Evolutionary conservation across 2,888 invertebrate genomes (phyloP).

Genomic region (Flexamia atlantica): DNA sequence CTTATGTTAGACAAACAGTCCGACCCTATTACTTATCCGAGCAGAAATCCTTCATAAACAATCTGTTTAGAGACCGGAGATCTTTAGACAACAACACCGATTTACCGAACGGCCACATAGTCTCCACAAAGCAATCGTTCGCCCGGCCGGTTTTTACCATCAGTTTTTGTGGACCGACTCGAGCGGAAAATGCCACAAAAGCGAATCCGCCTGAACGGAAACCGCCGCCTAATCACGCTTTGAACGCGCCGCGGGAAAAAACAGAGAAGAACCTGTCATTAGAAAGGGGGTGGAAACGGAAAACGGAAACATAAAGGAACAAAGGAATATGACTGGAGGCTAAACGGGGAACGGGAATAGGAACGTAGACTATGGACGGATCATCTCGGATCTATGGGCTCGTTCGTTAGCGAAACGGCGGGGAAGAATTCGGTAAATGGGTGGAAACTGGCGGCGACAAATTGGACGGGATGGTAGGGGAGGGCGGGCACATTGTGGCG

Average conservation of each 20-base stretch:
- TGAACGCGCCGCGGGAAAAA: conserved; percentile 5
- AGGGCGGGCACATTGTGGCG: background rate
- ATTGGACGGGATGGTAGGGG: background rate
- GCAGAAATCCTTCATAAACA: background rate
- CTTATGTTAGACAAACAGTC: too few species aligned
- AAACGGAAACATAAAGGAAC: conserved; percentile 35
- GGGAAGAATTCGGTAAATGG: conserved; percentile 52
- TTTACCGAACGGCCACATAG: background rate
- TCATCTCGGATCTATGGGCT: background rate
- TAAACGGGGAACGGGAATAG: background rate
- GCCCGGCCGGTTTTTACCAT: conserved; percentile 6
- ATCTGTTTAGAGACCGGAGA: background rate
- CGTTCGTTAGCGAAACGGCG: conserved; percentile 21
- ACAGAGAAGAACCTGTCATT: conserved; percentile 16
- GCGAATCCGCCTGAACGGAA: conserved; percentile 44
- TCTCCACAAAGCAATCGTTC: background rate
- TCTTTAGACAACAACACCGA: conserved; percentile 2
- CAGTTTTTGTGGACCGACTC: conserved; percentile 38
- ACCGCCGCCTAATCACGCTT: conserved; percentile 29
- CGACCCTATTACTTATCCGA: background rate
- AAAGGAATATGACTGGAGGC: conserved; percentile 14
- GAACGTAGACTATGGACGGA: too few species aligned
- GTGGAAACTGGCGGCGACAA: conserved; percentile 38
- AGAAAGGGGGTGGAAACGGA: background rate
- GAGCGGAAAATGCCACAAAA: conserved; percentile 30